Evolutionary conservation across 2,113 vertebrate genomes (phyloP), one percentile per base, ranked within the genome.

Genomic region (Aplodontia rufa): DNA sequence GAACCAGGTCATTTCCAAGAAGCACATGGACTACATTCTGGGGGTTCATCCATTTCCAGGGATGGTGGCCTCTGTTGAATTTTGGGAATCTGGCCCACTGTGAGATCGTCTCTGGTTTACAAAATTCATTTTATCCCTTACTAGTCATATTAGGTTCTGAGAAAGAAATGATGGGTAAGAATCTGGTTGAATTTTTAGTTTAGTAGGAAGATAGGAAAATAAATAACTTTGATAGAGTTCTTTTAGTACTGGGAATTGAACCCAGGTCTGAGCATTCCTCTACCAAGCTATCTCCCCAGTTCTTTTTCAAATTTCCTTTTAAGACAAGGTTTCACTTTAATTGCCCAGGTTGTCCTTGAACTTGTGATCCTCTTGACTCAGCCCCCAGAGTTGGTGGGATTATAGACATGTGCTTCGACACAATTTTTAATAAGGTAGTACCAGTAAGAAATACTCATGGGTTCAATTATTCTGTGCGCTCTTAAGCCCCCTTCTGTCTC

Each of bases 71-170:
- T 8, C 69, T 72, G 20, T 45, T 90, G 32, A 68, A 37, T 72
- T 83, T 79, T 42, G 60, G 62, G 22, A n/a, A 47, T 62, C 40
- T 69, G 76, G 71, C 91, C 51, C 93, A 87, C 58, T 72, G 51
- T 75, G 94, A 74, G 69, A 90, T 64, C 87, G 11, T 62, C 37
- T 82, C 55, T 64, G 35, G 47, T 11, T 96, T 58, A 69, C 2
- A 91, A 76, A 92, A 79, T 74, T 94, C 62, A 60, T 28, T 82
- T 91, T 51, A 86, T 89, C 75, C 66, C 24, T 93, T 79, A 87
- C 20, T 74, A 22, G 12, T 24, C 49, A 45, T 78, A 69, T 85
- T 74, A 86, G 86, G 32, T 74, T 22, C 47, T 95, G 35, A 62
- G 45, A 87, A 91, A 35, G 60, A 93, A 90, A 89, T 75, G 19